phyloP scores from a whole-genome alignment of 1,140 invertebrate species.

The Ylistrum balloti region DNA sequence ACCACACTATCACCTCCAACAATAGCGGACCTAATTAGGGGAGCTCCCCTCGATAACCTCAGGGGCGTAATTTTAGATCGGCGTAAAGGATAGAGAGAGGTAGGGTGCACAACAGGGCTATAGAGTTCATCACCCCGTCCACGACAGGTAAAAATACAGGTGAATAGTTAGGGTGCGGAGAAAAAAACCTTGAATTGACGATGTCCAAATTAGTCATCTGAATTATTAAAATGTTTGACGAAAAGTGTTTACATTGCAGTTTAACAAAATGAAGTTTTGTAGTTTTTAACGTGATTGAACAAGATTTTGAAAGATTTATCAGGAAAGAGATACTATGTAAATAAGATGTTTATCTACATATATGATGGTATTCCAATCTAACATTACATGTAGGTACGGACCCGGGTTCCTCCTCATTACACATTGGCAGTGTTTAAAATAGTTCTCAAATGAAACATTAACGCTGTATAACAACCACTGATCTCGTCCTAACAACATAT shows the following conservation, averaged over 20 bases:
- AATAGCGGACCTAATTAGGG: background rate
- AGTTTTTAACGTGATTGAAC: background rate
- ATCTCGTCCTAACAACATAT: too few relatives aligned
- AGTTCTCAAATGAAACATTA: too few relatives aligned
- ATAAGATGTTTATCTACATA: too few relatives aligned
- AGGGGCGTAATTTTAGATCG: slow-evolving; percentile 32
- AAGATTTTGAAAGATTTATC: background rate
- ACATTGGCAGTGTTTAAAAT: too few relatives aligned
- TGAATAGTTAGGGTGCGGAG: slow-evolving; percentile 22
- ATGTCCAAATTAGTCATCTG: background rate
- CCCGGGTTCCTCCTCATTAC: too few relatives aligned
- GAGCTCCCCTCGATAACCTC: slow-evolving; percentile 1
- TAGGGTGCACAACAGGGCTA: background rate
- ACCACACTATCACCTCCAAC: slow-evolving; percentile 25
- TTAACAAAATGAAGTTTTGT: background rate
- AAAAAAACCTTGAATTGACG: background rate
- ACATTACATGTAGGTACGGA: too few relatives aligned
- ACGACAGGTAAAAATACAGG: background rate
- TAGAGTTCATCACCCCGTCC: background rate
- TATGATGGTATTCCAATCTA: too few relatives aligned
- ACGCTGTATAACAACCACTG: too few relatives aligned
- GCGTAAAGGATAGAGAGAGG: background rate
- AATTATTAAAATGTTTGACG: slow-evolving; percentile 18
- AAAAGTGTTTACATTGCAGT: too few relatives aligned
- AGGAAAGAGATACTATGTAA: too few relatives aligned